These are phyloP conservation scores for Otolemur crassicaudatus DNA, from an alignment of 2,797 vertebrate genomes.

Conservation along the genomic window DNA sequence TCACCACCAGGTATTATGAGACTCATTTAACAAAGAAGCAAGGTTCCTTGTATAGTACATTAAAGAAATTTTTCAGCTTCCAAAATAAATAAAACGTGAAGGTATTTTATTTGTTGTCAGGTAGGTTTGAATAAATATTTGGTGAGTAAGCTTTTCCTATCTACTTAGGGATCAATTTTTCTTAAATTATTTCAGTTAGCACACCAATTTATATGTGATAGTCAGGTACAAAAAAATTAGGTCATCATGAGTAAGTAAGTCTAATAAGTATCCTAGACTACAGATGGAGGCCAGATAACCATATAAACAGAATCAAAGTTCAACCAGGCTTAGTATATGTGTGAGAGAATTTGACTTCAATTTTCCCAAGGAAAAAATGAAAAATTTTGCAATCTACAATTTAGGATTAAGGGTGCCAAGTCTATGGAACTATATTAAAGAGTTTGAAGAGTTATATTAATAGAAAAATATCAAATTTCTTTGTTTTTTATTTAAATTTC, in stretches of 20 bases:
- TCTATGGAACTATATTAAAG: background rate
- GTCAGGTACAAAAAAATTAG: background rate
- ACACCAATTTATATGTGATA: background rate
- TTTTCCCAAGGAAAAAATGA: background rate
- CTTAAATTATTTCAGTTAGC: conserved; percentile 7
- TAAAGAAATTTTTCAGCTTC: background rate
- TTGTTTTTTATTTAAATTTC: background rate
- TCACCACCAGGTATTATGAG: background rate
- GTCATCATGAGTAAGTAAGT: background rate
- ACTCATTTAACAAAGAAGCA: background rate
- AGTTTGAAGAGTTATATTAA: background rate
- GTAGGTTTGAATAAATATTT: background rate
- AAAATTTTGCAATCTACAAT: background rate
- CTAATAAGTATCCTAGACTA: background rate
- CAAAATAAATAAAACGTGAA: conserved; percentile 40
- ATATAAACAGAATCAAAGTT: background rate
- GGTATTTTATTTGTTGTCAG: background rate
- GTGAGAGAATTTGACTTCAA: background rate
- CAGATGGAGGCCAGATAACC: background rate
- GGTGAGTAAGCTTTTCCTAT: background rate
- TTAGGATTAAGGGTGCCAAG: background rate
- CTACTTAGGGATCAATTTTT: conserved; percentile 4
- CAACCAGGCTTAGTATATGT: background rate
- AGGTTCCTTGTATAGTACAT: background rate
- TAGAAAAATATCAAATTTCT: background rate